Conservation (phyloP, 2,888 invertebrate genomes). For the Caenorhabditis angaria region DNA sequence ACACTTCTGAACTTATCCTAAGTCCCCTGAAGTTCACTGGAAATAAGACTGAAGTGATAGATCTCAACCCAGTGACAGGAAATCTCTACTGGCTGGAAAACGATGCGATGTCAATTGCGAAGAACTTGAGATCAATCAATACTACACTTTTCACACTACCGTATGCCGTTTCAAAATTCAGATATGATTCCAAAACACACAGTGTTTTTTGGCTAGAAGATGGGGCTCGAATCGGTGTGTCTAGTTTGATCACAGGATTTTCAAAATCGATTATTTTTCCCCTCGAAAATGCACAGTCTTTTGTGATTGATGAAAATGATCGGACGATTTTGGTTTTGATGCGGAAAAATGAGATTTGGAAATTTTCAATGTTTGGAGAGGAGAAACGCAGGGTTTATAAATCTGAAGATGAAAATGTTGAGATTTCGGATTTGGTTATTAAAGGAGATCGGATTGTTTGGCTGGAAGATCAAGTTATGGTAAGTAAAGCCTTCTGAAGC, state of each 20-base stretch:
- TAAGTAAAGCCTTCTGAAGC: no score
- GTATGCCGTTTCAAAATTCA: neutral
- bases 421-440: neutral
- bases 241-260: constrained; percentile 3
- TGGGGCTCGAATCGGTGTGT: constrained; percentile 7
- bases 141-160: neutral
- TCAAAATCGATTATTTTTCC: constrained; percentile 10
- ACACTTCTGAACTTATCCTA: neutral
- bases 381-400: neutral
- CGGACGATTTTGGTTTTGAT: neutral
- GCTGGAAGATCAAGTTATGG: neutral
- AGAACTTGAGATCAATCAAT: neutral
- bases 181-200: neutral
- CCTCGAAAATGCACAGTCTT: neutral
- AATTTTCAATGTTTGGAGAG: neutral
- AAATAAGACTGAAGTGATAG: constrained; percentile 5
- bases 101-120: neutral
- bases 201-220: constrained; percentile 8
- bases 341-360: neutral
- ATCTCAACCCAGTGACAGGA: neutral
- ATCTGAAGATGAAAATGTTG: neutral
- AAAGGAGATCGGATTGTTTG: neutral
- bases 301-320: constrained; percentile 3
- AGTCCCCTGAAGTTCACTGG: neutral
- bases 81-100: constrained; percentile 7